A percentile compares a stretch with the other conserved stretches of the same genome.
phyloP scores from a whole-genome alignment of 2,113 vertebrate genomes.

The Ciconia maguari region DNA sequence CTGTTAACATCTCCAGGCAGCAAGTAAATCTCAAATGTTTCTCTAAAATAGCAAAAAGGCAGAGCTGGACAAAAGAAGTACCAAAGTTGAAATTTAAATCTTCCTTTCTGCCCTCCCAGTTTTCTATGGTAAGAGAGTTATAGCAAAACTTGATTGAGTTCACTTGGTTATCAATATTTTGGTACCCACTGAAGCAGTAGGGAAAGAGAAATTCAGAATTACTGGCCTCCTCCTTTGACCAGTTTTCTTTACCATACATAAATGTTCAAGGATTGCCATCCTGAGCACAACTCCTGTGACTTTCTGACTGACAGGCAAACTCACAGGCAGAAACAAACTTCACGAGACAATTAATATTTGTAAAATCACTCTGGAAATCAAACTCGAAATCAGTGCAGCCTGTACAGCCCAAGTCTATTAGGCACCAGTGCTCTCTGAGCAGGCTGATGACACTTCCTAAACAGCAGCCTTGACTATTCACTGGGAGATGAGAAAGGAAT shows the following conservation, averaged over 20 bases:
- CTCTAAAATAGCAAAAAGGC: neutral
- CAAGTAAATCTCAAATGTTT: neutral
- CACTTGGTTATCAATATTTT: neutral
- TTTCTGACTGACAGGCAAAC: neutral
- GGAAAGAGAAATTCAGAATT: neutral
- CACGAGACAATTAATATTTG: neutral
- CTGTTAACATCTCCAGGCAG: neutral
- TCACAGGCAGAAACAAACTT: neutral
- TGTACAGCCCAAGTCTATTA: neutral
- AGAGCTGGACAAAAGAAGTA: neutral
- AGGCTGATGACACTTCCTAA: neutral
- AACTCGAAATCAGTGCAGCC: neutral
- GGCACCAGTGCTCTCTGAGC: accelerated
- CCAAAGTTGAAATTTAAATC: neutral
- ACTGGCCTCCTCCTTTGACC: neutral
- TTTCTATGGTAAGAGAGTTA: neutral
- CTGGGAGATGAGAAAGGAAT: neutral
- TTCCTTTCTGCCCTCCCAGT: neutral
- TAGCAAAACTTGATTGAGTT: neutral
- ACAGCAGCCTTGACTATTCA: neutral
- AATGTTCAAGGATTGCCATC: neutral
- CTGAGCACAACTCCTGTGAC: neutral
- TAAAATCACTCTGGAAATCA: neutral
- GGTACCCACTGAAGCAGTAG: neutral
- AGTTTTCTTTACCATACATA: neutral